Percentiles rank a stretch among this genome's conserved stretches.
Evolutionary conservation across 2,797 vertebrate species (phyloP).

Genomic region (Pogoniulus pusillus): DNA sequence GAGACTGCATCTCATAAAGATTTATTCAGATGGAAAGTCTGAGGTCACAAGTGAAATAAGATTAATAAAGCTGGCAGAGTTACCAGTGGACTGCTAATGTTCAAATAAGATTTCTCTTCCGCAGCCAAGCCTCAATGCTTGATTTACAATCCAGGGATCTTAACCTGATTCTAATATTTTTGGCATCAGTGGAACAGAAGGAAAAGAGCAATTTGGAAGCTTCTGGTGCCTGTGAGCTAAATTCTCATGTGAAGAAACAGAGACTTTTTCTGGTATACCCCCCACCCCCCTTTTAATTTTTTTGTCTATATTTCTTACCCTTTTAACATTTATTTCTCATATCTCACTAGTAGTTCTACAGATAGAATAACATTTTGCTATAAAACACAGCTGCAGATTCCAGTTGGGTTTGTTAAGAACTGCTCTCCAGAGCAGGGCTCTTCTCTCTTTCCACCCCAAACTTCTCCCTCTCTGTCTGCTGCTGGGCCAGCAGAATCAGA

Average conservation of each 20-base stretch:
- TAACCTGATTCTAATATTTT: conserved; percentile 64
- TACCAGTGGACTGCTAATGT: conserved; percentile 30
- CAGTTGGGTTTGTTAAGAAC: neutral
- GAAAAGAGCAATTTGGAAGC: conserved; percentile 48
- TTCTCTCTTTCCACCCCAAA: neutral
- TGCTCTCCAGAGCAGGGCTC: neutral
- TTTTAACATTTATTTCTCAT: neutral
- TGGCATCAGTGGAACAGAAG: conserved; percentile 26
- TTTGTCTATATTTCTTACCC: neutral
- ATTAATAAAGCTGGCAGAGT: conserved; percentile 62
- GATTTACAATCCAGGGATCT: conserved; percentile 57
- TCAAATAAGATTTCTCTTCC: conserved; percentile 43
- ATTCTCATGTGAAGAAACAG: conserved; percentile 34
- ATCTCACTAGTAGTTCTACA: neutral
- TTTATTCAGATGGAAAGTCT: conserved; percentile 67
- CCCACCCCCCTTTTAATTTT: neutral
- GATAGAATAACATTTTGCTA: neutral
- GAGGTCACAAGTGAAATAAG: conserved; percentile 71
- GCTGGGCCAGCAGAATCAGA: neutral
- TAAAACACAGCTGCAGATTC: neutral
- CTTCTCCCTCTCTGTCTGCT: neutral
- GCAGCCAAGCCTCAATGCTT: conserved; percentile 26
- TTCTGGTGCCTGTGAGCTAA: conserved; percentile 21
- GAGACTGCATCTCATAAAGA: conserved; percentile 43
- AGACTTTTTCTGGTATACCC: neutral